Percentiles rank a stretch among this genome's conserved stretches.
Conservation (phyloP, 1,140 invertebrate genomes). For the Drosophila seguyi region DNA sequence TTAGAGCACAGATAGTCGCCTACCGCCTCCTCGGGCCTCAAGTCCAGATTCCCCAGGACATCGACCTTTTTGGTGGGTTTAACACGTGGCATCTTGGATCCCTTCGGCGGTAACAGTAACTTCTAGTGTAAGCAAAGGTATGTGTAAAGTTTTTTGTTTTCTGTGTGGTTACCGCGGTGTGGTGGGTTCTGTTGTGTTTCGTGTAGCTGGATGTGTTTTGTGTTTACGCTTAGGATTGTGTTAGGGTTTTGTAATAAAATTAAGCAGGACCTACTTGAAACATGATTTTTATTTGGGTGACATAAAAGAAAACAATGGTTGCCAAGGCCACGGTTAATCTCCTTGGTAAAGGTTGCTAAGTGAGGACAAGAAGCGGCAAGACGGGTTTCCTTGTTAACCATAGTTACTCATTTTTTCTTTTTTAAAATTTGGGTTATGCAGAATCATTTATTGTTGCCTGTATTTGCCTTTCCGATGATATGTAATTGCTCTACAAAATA, state of each 20-base stretch:
- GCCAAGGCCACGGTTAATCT: conserved; percentile 9
- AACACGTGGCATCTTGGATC: conserved; percentile 72
- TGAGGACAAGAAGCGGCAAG: neutral
- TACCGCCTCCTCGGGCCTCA: conserved; percentile 77
- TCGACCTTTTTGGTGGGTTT: conserved; percentile 80
- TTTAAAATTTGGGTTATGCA: neutral
- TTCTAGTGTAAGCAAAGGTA: conserved; percentile 6
- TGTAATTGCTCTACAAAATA: too few relatives aligned
- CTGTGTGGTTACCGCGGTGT: conserved; percentile 8
- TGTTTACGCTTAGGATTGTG: conserved; percentile 19
- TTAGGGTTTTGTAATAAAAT: conserved; percentile 40
- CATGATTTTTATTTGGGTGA: conserved; percentile 37
- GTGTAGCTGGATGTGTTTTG: conserved; percentile 10
- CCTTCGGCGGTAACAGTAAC: conserved; percentile 2
- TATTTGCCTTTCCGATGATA: neutral
- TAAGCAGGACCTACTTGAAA: conserved; percentile 44
- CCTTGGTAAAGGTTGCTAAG: conserved; percentile 20
- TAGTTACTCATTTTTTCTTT: neutral
- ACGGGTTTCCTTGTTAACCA: neutral
- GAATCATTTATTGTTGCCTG: neutral
- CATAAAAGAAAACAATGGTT: conserved; percentile 40
- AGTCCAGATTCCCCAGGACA: conserved; percentile 79
- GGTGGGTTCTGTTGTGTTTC: neutral
- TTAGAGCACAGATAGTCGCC: conserved; percentile 73
- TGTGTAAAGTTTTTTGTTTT: neutral